phyloP scores from a whole-genome alignment of 2,797 vertebrate species.

The Pangasius macronema region DNA sequence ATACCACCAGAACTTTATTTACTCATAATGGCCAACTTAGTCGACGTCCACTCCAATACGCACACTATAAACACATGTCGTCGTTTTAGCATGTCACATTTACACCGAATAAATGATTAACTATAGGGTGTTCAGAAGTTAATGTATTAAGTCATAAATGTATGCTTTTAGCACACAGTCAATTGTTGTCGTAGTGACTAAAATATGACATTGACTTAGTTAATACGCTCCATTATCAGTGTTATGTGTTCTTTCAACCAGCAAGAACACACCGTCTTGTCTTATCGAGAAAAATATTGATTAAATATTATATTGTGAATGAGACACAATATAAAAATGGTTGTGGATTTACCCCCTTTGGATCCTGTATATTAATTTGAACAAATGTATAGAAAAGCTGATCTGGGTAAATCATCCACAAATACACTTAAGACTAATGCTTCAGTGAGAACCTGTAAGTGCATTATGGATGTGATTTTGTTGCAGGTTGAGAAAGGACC shows the following conservation, averaged over 20 bases:
- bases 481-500: neutral
- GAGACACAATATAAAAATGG: neutral
- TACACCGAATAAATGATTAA: no score
- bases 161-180: neutral
- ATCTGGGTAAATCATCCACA: neutral
- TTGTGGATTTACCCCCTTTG: neutral
- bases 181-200: neutral
- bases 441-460: conserved; percentile 7
- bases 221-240: neutral
- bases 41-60: no score
- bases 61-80: no score
- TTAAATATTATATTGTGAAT: neutral
- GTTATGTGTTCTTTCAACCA: neutral
- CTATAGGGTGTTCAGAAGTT: neutral
- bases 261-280: neutral
- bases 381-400: neutral
- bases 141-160: neutral
- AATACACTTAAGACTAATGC: neutral
- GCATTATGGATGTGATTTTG: neutral
- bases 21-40: neutral
- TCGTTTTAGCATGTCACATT: no score
- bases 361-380: neutral
- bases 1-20: neutral
- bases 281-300: neutral
- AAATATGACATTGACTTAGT: conserved; percentile 6